Conservation (phyloP, 2,888 invertebrate genomes). For the Dynastes hyllus region DNA sequence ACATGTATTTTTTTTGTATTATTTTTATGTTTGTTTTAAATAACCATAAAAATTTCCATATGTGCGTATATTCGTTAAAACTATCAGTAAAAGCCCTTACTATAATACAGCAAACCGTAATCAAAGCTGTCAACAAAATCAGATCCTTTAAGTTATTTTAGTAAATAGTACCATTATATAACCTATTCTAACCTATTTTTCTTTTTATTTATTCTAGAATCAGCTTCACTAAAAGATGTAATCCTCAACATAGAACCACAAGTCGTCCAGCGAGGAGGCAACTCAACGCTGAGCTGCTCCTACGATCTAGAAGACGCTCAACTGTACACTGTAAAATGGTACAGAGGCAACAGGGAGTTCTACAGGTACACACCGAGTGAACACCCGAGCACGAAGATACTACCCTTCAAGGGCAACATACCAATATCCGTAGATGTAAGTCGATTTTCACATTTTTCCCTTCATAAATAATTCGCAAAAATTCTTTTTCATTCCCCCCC, state of each 20-base stretch:
- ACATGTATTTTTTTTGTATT: too few species aligned
- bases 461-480: neutral
- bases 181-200: neutral
- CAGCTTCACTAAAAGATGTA: constrained; percentile 81
- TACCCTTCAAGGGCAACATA: constrained; percentile 77
- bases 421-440: constrained; percentile 86
- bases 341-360: constrained; percentile 87
- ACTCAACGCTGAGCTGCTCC: constrained; percentile 81
- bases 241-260: constrained; percentile 81
- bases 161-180: too few species aligned
- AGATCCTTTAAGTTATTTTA: too few species aligned
- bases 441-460: constrained; percentile 62
- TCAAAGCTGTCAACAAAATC: too few species aligned
- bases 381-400: constrained; percentile 81
- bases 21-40: too few species aligned
- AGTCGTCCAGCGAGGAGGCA: constrained; percentile 80
- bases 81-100: too few species aligned
- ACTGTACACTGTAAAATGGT: constrained; percentile 90
- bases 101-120: too few species aligned
- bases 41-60: too few species aligned
- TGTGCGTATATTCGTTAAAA: too few species aligned
- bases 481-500: neutral
- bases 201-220: constrained; percentile 70
- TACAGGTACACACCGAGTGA: constrained; percentile 88
- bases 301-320: constrained; percentile 85